phyloP scores from a whole-genome alignment of 1,140 invertebrate genomes.

The Aphaenogaster rudis region DNA sequence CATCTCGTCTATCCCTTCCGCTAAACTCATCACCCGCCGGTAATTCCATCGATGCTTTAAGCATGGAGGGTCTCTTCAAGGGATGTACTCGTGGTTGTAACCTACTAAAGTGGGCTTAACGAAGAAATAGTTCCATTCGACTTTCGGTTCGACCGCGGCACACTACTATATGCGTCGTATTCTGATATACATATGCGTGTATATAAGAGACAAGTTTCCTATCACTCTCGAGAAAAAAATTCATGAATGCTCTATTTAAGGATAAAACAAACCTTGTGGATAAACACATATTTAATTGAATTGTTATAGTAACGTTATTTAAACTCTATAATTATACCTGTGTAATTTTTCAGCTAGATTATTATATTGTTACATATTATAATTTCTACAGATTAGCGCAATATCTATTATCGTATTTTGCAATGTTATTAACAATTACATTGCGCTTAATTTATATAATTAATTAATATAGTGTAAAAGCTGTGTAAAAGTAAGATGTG shows the following conservation, averaged over 20 bases:
- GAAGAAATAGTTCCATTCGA: constrained; percentile 50
- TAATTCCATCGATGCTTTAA: constrained; percentile 85
- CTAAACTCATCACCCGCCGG: constrained; percentile 83
- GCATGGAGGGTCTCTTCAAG: constrained; percentile 77
- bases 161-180: neutral
- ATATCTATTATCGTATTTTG: neutral
- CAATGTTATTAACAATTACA: neutral
- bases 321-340: neutral
- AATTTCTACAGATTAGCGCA: neutral
- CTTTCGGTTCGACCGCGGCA: neutral
- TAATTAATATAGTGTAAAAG: neutral
- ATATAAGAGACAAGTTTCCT: neutral
- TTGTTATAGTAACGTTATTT: neutral
- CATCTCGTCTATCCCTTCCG: constrained; percentile 80
- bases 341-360: neutral
- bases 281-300: neutral
- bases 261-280: neutral
- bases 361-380: neutral
- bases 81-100: constrained; percentile 71
- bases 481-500: neutral
- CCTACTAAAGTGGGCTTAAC: constrained; percentile 60
- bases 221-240: neutral
- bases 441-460: neutral
- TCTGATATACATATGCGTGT: neutral
- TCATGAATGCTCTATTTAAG: neutral